Evolutionary conservation across 2,113 vertebrate species (phyloP).

Genomic region (Tragelaphus imberbis): DNA sequence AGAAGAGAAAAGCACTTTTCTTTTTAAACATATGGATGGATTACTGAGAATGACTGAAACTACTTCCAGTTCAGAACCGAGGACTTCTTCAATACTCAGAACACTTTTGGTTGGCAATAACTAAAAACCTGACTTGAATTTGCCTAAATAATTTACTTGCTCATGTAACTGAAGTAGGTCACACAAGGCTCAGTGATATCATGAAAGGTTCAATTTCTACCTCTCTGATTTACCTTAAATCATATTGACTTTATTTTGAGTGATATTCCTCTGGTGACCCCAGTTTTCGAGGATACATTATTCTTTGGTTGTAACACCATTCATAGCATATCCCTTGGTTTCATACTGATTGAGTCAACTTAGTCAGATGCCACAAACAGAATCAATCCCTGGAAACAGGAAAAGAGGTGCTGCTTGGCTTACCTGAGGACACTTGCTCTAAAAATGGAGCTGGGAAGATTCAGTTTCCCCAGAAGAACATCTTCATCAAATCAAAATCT

Average conservation of each 20-base stretch:
- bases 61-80: neutral
- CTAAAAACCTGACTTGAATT: neutral
- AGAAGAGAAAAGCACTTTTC: no score
- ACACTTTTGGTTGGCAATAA: neutral
- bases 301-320: neutral
- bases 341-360: neutral
- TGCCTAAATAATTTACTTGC: neutral
- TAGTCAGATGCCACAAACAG: neutral
- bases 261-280: neutral
- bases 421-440: neutral
- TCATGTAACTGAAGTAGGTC: neutral
- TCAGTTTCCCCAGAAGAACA: neutral
- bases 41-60: neutral
- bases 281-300: neutral
- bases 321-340: neutral
- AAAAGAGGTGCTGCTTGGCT: neutral
- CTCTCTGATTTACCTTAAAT: neutral
- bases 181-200: neutral
- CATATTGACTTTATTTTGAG: neutral
- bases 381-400: neutral
- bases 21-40: neutral
- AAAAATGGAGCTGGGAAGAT: neutral
- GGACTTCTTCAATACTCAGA: neutral
- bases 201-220: neutral
- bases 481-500: neutral